Evolutionary conservation across 35 echinoderm and acorn worm species (phyloP).

Genomic region (Holothuria glaberrima): DNA sequence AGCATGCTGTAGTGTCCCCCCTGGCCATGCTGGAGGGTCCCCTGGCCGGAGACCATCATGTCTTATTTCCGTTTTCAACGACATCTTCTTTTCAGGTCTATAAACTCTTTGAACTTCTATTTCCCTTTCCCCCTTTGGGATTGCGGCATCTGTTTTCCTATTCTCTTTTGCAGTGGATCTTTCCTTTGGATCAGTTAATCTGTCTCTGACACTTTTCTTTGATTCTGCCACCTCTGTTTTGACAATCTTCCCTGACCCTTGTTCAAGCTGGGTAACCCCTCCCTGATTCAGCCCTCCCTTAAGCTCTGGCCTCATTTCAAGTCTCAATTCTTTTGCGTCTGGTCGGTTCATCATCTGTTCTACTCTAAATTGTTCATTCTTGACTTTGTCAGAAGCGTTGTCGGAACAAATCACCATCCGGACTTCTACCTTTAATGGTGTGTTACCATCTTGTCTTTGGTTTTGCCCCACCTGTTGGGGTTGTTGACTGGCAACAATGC

Average conservation of each 20-base stretch:
- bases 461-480: conserved; percentile 17
- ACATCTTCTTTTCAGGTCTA: conserved; percentile 50
- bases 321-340: neutral
- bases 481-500: neutral
- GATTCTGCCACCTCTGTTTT: too few species aligned
- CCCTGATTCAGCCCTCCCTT: too few species aligned
- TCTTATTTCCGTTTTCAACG: conserved; percentile 1
- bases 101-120: conserved; percentile 15
- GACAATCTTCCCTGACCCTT: too few species aligned
- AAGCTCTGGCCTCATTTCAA: neutral
- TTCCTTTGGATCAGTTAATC: too few species aligned
- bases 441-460: neutral
- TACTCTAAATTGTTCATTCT: neutral
- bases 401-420: conserved; percentile 43
- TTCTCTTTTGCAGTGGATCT: too few species aligned
- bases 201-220: too few species aligned
- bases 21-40: neutral
- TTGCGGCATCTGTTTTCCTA: too few species aligned
- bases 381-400: conserved; percentile 10
- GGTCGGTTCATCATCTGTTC: neutral
- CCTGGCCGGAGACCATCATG: conserved; percentile 10
- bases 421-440: conserved; percentile 33
- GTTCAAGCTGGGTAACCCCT: neutral
- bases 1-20: neutral
- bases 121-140: neutral